phyloP scores from a whole-genome alignment of 1,140 invertebrate genomes.

The Calliphora vicina region DNA sequence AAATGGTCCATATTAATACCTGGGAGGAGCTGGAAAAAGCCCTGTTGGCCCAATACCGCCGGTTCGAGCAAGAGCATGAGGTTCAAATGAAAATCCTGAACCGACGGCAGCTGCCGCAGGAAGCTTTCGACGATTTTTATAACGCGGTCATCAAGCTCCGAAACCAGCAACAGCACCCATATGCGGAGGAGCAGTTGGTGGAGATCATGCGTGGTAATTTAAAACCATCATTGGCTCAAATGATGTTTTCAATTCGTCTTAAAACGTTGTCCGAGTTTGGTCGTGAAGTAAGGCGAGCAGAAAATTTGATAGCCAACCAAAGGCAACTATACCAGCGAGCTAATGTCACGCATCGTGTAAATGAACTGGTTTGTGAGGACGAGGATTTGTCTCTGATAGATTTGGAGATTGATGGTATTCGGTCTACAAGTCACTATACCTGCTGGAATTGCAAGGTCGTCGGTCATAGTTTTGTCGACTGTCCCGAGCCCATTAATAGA shows the following conservation, averaged over 20 bases:
- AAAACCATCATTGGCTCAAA: background rate
- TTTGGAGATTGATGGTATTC: background rate
- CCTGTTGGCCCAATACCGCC: no score
- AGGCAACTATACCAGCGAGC: background rate
- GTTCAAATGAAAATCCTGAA: background rate
- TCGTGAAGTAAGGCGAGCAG: background rate
- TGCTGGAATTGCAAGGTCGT: background rate
- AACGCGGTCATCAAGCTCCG: background rate
- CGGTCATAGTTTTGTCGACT: background rate
- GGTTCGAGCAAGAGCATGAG: background rate
- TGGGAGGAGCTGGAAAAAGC: background rate
- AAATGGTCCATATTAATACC: no score
- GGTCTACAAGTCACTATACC: background rate
- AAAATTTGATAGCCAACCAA: background rate
- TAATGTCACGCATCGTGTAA: background rate
- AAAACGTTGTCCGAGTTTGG: background rate
- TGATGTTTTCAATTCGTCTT: background rate
- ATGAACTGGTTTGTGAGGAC: background rate
- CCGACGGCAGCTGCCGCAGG: background rate
- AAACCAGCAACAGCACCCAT: background rate
- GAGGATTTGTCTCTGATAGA: background rate
- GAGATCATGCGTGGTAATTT: conserved; percentile 15
- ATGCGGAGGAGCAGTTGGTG: background rate
- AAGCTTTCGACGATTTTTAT: background rate
- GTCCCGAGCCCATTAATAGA: background rate